These are phyloP conservation scores for Onychostoma macrolepis DNA, from an alignment of 2,113 vertebrate species.

Conservation along the genomic window DNA sequence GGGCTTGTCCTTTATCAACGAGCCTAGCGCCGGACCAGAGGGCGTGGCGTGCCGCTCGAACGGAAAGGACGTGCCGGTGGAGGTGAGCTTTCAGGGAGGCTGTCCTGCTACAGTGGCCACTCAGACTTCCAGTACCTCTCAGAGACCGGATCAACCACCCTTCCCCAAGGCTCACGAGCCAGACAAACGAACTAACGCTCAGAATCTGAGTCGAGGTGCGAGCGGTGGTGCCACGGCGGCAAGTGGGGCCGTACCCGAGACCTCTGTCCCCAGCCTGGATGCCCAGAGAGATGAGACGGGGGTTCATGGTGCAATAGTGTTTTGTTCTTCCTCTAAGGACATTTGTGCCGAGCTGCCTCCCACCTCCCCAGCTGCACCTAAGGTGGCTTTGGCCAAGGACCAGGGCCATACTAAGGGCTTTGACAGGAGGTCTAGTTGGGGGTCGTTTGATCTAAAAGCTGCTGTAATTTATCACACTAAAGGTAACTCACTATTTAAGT, in stretches of 20 bases:
- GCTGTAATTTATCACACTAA: constrained; percentile 93
- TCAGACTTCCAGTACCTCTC: constrained; percentile 74
- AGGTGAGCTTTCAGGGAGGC: constrained; percentile 87
- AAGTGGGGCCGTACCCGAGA: constrained; percentile 69
- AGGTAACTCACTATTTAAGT: constrained; percentile 75
- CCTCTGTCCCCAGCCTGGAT: constrained; percentile 75
- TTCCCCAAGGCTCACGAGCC: constrained; percentile 84
- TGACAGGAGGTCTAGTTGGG: constrained; percentile 87
- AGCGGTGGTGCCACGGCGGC: constrained; percentile 60
- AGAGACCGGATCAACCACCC: constrained; percentile 79
- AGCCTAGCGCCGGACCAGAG: constrained; percentile 89
- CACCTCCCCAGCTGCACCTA: constrained; percentile 84
- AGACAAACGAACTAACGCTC: constrained; percentile 89
- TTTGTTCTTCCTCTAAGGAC: constrained; percentile 88
- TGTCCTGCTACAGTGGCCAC: constrained; percentile 68
- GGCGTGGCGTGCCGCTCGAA: constrained; percentile 70
- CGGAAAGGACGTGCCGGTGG: constrained; percentile 78
- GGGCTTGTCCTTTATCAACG: constrained; percentile 99
- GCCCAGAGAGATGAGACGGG: constrained; percentile 78
- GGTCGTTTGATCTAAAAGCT: constrained; percentile 89
- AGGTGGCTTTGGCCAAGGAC: constrained; percentile 85
- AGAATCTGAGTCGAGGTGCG: constrained; percentile 75
- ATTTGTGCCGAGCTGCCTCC: constrained; percentile 80
- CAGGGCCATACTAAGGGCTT: constrained; percentile 85
- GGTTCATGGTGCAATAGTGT: constrained; percentile 86